A percentile compares a stretch with the other conserved stretches of the same genome.
phyloP scores from a whole-genome alignment of 1,140 invertebrate species.

The Harlomillsia oculata region DNA sequence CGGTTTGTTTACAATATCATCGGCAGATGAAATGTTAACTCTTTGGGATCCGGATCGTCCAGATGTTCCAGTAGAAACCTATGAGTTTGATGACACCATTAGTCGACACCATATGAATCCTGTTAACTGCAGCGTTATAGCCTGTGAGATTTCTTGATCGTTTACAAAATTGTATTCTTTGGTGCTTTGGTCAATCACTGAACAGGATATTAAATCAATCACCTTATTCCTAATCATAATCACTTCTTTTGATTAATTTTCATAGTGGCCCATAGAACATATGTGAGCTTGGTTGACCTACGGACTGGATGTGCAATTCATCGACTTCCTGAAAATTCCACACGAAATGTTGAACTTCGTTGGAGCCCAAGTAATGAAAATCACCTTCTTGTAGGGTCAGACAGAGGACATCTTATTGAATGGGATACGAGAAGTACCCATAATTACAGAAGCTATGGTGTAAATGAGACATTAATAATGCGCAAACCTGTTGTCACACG shows the following conservation, averaged over 20 bases:
- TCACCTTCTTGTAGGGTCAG: conserved; percentile 14
- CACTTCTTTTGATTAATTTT: not conserved
- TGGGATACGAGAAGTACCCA: conserved; percentile 20
- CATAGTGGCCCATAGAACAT: not conserved
- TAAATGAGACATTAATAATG: not conserved
- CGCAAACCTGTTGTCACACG: conserved; percentile 2
- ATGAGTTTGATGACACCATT: conserved; percentile 7
- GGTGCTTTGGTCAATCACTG: not conserved
- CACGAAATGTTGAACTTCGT: not conserved
- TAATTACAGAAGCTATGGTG: conserved; percentile 7
- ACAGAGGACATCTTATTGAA: conserved; percentile 14
- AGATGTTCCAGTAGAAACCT: not conserved
- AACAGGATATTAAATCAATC: not conserved
- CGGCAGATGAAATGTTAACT: not conserved
- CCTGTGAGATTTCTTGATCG: not conserved
- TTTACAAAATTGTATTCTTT: not conserved
- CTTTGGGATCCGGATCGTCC: conserved; percentile 20
- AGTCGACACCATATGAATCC: conserved; percentile 22
- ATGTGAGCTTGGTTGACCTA: conserved; percentile 15
- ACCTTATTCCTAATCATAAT: not conserved
- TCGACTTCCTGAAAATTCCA: conserved; percentile 12
- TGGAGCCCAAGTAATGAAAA: conserved; percentile 18
- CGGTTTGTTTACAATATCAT: conserved; percentile 17
- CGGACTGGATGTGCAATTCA: conserved; percentile 13
- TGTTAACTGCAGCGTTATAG: conserved; percentile 3